Evolutionary conservation across 2,888 invertebrate species (phyloP).

Genomic region (Oegoconia quadripuncta): DNA sequence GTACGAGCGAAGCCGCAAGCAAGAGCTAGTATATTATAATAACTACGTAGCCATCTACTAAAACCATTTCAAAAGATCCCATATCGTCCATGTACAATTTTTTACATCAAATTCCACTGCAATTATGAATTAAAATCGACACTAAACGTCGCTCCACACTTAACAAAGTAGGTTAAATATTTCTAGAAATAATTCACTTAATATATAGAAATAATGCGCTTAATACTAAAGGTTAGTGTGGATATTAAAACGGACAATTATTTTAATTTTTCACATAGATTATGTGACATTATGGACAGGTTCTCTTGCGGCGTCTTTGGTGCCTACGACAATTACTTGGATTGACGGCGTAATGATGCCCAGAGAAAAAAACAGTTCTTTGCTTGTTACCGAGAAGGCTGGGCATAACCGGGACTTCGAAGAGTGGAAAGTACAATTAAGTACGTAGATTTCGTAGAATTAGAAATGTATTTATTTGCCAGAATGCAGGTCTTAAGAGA

Average conservation of each 20-base stretch:
- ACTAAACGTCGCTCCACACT: constrained; percentile 51
- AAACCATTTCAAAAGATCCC: constrained; percentile 4
- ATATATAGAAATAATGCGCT: constrained; percentile 58
- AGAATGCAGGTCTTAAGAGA: too few species aligned
- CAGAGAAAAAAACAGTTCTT: too few species aligned
- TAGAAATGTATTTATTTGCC: too few species aligned
- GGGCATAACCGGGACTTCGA: too few species aligned
- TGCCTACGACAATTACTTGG: neutral
- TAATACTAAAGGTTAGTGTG: constrained; percentile 44
- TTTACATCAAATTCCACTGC: constrained; percentile 45
- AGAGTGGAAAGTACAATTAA: neutral
- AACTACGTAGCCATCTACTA: neutral
- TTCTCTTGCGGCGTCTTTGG: neutral
- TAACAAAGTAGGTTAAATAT: constrained; percentile 65
- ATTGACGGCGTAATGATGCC: neutral
- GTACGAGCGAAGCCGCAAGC: too few species aligned
- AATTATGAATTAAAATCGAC: constrained; percentile 74
- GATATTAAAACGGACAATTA: constrained; percentile 59
- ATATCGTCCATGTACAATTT: constrained; percentile 32
- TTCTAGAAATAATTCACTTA: constrained; percentile 64
- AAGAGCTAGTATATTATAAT: neutral
- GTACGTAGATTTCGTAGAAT: neutral
- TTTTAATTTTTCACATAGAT: constrained; percentile 56
- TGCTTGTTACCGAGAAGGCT: too few species aligned
- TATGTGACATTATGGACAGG: constrained; percentile 21